Conservation (phyloP, 2,888 invertebrate genomes). For the Stratiomys singularior region DNA sequence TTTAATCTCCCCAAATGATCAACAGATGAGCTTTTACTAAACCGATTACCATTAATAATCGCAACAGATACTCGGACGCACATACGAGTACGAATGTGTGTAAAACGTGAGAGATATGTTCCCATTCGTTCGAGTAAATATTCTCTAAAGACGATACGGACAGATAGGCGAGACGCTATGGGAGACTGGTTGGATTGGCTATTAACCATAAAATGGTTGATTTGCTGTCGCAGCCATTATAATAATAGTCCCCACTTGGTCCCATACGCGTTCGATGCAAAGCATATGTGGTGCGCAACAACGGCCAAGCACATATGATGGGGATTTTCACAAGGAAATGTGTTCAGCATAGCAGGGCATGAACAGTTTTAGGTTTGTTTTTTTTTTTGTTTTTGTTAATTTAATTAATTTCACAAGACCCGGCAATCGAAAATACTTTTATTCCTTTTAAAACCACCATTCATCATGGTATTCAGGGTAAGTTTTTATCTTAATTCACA, state of each 20-base stretch:
- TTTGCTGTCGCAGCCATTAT: background rate
- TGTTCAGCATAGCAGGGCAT: too few species aligned
- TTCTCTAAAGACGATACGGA: background rate
- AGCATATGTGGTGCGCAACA: too few species aligned
- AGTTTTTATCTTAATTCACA: too few species aligned
- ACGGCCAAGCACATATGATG: too few species aligned
- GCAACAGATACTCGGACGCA: background rate
- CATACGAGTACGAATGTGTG: background rate
- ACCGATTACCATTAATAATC: constrained; percentile 52
- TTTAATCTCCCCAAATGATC: constrained; percentile 39
- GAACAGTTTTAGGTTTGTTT: too few species aligned
- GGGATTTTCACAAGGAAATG: too few species aligned
- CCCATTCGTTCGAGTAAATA: background rate
- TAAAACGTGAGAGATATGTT: background rate
- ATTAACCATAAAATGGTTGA: constrained; percentile 5
- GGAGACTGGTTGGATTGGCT: background rate
- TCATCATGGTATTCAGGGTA: too few species aligned
- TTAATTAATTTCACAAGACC: too few species aligned
- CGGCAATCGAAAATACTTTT: too few species aligned
- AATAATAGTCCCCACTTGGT: constrained; percentile 6
- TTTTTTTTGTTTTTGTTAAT: too few species aligned
- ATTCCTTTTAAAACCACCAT: too few species aligned
- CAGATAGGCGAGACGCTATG: background rate
- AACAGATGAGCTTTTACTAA: constrained; percentile 47
- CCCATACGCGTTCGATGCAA: background rate